A percentile compares a stretch with the other conserved stretches of the same genome.
Conservation (phyloP, 2,888 invertebrate species). For the Eupithecia exiguata region DNA sequence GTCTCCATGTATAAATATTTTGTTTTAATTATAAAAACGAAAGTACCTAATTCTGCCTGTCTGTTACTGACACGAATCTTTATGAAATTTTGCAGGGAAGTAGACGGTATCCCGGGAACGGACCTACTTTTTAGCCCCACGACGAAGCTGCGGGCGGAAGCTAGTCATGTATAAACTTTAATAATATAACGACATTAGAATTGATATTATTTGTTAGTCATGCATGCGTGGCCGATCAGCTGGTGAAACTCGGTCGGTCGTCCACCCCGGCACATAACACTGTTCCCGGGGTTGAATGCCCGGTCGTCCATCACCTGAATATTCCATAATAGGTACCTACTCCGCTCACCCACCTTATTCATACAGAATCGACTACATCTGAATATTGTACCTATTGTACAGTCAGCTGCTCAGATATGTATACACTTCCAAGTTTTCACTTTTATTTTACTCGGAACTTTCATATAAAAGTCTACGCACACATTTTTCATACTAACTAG, state of each 20-base stretch:
- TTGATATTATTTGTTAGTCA: constrained; percentile 61
- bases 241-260: constrained; percentile 79
- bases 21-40: too few relatives aligned
- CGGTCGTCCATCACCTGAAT: constrained; percentile 72
- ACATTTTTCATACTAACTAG: too few relatives aligned
- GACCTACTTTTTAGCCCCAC: not conserved
- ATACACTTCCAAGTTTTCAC: too few relatives aligned
- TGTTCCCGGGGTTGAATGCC: constrained; percentile 65
- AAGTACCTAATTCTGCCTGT: too few relatives aligned
- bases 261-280: constrained; percentile 42
- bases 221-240: constrained; percentile 68
- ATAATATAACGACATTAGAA: constrained; percentile 51
- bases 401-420: too few relatives aligned
- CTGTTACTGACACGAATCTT: too few relatives aligned
- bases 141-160: not conserved
- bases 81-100: too few relatives aligned
- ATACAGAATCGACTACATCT: constrained; percentile 74
- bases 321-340: constrained; percentile 60
- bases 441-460: too few relatives aligned
- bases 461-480: too few relatives aligned
- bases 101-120: too few relatives aligned
- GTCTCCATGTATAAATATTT: too few relatives aligned
- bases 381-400: constrained; percentile 65
- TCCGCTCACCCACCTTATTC: constrained; percentile 69
- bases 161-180: not conserved